These are phyloP conservation scores for Fissipunctia ypsillon DNA, from an alignment of 2,888 invertebrate genomes.

Conservation along the genomic window DNA sequence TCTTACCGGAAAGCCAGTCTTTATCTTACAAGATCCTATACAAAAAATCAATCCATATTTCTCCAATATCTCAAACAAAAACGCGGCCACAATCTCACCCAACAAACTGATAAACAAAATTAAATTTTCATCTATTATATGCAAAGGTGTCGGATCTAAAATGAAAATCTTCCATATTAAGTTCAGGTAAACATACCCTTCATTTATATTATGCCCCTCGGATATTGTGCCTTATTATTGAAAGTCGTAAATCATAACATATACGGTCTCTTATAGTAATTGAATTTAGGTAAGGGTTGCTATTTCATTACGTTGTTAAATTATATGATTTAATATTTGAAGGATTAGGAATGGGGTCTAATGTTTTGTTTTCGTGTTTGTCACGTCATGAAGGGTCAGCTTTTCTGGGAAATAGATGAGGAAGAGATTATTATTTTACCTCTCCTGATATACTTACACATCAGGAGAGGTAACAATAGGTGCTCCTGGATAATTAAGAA, in stretches of 20 bases:
- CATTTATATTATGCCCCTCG: constrained; percentile 76
- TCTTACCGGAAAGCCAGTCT: too few species aligned
- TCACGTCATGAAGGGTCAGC: constrained; percentile 11
- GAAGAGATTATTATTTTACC: constrained; percentile 5
- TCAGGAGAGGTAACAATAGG: not conserved
- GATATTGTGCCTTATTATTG: constrained; percentile 83
- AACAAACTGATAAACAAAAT: constrained; percentile 78
- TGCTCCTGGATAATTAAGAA: not conserved
- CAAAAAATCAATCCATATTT: constrained; percentile 32
- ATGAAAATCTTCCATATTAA: constrained; percentile 84
- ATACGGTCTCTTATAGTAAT: constrained; percentile 66
- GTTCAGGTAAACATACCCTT: constrained; percentile 80
- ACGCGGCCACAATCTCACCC: constrained; percentile 43
- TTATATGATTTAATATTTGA: constrained; percentile 60
- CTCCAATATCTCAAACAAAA: constrained; percentile 55
- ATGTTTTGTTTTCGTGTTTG: constrained; percentile 30
- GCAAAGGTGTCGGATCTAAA: constrained; percentile 80
- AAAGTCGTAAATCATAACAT: constrained; percentile 80
- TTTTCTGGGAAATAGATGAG: not conserved
- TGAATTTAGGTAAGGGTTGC: constrained; percentile 64
- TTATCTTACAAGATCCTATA: not conserved
- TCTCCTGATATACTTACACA: not conserved
- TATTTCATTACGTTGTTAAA: constrained; percentile 62
- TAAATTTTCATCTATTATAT: constrained; percentile 80
- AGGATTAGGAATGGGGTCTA: constrained; percentile 40